phyloP scores from a whole-genome alignment of 2,888 invertebrate species.

The Scrobipalpa costella region DNA sequence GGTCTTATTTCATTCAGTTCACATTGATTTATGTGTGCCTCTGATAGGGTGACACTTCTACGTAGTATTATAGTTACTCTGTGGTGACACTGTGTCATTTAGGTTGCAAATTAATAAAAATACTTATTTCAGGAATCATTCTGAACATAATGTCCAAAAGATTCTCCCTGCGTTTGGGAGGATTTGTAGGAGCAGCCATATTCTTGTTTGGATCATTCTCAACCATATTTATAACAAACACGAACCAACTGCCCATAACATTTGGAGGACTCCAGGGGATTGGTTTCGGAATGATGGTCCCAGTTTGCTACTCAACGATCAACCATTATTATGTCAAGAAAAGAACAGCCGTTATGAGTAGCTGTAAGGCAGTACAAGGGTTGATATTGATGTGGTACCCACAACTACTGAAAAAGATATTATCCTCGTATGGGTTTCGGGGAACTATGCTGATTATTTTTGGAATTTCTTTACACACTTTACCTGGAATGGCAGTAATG shows the following conservation, averaged over 20 bases:
- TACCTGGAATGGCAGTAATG: constrained; percentile 82
- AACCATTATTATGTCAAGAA: constrained; percentile 83
- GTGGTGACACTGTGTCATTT: no score
- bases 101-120: no score
- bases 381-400: constrained; percentile 82
- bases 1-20: no score
- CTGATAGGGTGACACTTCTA: no score
- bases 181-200: constrained; percentile 77
- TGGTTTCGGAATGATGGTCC: constrained; percentile 84
- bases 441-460: constrained; percentile 82
- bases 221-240: constrained; percentile 76
- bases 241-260: constrained; percentile 79
- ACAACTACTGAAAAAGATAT: constrained; percentile 71
- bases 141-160: constrained; percentile 79
- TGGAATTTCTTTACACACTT: constrained; percentile 80
- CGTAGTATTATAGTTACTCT: no score
- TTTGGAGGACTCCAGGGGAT: constrained; percentile 82
- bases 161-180: constrained; percentile 77
- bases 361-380: constrained; percentile 82
- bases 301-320: constrained; percentile 82
- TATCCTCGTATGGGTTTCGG: constrained; percentile 81
- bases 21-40: no score
- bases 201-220: constrained; percentile 77
- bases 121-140: constrained; percentile 76
- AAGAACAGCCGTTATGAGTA: constrained; percentile 83